These are phyloP conservation scores for Molothrus ater DNA, from an alignment of 2,797 vertebrate genomes.

Conservation along the genomic window DNA sequence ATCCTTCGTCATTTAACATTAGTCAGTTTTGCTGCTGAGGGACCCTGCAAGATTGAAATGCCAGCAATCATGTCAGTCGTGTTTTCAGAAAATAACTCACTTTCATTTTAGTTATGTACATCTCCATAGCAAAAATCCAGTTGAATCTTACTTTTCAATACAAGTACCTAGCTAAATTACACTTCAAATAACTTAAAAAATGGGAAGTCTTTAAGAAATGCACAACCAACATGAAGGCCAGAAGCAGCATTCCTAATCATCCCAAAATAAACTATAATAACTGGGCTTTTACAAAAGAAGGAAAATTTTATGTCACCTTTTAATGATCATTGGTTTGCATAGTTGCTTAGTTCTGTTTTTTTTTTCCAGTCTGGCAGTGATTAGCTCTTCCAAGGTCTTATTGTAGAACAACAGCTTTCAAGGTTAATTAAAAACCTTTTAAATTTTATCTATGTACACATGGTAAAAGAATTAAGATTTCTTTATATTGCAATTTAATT, in stretches of 20 bases:
- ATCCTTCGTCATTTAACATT: neutral
- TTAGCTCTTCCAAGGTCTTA: neutral
- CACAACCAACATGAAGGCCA: neutral
- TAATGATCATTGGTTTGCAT: neutral
- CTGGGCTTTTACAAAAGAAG: neutral
- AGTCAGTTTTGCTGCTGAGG: neutral
- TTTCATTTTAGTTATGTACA: neutral
- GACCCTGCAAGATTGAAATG: neutral
- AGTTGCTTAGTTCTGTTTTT: neutral
- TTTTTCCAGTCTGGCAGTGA: neutral
- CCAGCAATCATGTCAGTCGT: neutral
- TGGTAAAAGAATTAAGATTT: neutral
- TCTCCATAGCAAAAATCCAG: neutral
- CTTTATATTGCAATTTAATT: neutral
- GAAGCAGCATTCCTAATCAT: neutral
- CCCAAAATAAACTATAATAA: neutral
- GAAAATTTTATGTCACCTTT: neutral
- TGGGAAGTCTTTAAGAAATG: neutral
- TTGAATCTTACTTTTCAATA: neutral
- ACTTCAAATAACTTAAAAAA: neutral
- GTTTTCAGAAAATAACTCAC: neutral
- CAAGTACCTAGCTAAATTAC: neutral
- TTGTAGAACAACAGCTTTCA: neutral
- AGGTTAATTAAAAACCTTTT: neutral
- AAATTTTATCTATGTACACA: neutral